These are phyloP conservation scores for Tarsius wallacei DNA, from an alignment of 2,797 vertebrate species.

Conservation along the genomic window DNA sequence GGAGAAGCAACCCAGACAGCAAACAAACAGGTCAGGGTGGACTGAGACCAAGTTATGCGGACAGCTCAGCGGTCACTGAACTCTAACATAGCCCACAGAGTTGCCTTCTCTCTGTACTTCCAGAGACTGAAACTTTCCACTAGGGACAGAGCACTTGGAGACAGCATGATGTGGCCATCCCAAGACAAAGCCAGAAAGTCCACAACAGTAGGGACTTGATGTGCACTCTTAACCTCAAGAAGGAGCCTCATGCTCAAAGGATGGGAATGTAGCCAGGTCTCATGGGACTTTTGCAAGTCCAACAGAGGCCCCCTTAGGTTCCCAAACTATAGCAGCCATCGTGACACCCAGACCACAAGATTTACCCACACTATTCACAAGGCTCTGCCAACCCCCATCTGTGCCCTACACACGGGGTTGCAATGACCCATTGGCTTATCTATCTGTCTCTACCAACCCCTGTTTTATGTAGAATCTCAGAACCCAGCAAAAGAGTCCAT, in stretches of 20 bases:
- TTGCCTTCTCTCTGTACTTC: not conserved
- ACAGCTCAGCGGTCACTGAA: constrained; percentile 26
- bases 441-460: not conserved
- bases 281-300: not conserved
- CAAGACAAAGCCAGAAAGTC: constrained; percentile 51
- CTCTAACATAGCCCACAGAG: not conserved
- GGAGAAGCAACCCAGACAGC: not conserved
- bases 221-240: not conserved
- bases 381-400: not conserved
- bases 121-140: constrained; percentile 73
- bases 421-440: not conserved
- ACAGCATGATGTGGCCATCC: not conserved
- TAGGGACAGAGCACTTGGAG: constrained; percentile 9
- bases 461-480: not conserved
- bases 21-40: constrained; percentile 52
- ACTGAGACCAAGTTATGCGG: not conserved
- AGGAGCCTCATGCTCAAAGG: not conserved
- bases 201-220: not conserved
- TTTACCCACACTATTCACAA: not conserved
- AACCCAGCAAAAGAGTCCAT: not conserved
- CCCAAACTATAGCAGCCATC: not conserved
- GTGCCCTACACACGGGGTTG: not conserved
- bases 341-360: not conserved
- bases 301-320: not conserved
- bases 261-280: not conserved